Evolutionary conservation across 2,113 vertebrate genomes (phyloP).

Genomic region (Archilochus colubris): DNA sequence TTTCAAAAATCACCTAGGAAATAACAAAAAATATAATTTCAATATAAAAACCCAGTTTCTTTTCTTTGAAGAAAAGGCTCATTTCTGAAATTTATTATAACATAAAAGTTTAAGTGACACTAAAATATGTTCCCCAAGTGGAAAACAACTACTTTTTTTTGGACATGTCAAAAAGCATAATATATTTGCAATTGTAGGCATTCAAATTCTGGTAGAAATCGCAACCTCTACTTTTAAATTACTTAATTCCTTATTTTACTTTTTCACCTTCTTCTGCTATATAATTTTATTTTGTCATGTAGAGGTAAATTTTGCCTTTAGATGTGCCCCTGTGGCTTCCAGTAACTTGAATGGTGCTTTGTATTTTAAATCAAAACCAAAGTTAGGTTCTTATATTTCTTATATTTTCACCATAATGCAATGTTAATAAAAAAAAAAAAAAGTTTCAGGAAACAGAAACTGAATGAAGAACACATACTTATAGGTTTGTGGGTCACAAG

Average conservation of each 20-base stretch:
- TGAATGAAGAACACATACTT: neutral
- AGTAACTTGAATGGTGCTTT: neutral
- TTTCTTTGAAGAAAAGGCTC: slow-evolving; percentile 37
- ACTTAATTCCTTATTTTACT: slow-evolving; percentile 47
- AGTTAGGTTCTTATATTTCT: neutral
- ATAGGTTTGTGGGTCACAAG: neutral
- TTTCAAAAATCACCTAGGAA: neutral
- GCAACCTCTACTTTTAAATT: slow-evolving; percentile 42
- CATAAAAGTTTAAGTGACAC: slow-evolving; percentile 63
- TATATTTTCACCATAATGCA: neutral
- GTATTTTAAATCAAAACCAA: neutral
- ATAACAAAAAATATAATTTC: neutral
- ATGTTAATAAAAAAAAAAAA: neutral
- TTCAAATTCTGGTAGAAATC: slow-evolving; percentile 58
- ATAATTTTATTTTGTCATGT: slow-evolving; percentile 43
- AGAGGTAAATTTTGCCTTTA: slow-evolving; percentile 18
- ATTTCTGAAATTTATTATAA: slow-evolving; percentile 66
- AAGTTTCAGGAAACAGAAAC: neutral
- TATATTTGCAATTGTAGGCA: slow-evolving; percentile 38
- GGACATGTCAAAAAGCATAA: slow-evolving; percentile 39
- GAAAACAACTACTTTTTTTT: slow-evolving; percentile 69
- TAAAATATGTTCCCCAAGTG: slow-evolving; percentile 50
- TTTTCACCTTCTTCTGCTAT: slow-evolving; percentile 40
- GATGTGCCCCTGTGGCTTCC: neutral
- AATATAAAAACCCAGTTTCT: neutral